A percentile compares a stretch with the other conserved stretches of the same genome.
Evolutionary conservation across 2,888 invertebrate genomes (phyloP).

Genomic region (Eupeodes luniger): DNA sequence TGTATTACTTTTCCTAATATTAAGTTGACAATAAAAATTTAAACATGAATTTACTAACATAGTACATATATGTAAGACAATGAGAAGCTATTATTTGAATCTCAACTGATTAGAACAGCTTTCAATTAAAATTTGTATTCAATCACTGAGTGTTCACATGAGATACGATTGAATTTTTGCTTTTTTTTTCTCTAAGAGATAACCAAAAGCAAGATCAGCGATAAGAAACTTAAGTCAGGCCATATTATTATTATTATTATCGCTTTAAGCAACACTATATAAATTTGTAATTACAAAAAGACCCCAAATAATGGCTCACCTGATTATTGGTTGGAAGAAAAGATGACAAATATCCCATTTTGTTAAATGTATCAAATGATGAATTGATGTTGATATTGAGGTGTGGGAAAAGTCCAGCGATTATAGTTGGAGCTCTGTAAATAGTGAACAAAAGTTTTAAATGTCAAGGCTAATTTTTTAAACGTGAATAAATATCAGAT

Average conservation of each 20-base stretch:
- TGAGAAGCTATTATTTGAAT: neutral
- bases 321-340: conserved; percentile 74
- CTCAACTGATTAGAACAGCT: neutral
- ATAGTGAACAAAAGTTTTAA: neutral
- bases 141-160: conserved; percentile 26
- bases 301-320: conserved; percentile 36
- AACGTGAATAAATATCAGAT: no score
- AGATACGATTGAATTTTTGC: neutral
- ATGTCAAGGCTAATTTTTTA: no score
- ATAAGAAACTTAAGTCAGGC: conserved; percentile 60
- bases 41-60: no score
- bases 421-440: conserved; percentile 81
- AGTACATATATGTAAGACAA: no score
- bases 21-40: no score
- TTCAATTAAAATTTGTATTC: neutral
- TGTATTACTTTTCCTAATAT: no score
- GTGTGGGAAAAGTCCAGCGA: conserved; percentile 82
- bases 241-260: conserved; percentile 56
- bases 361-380: conserved; percentile 81
- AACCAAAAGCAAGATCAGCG: conserved; percentile 43
- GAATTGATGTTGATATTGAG: conserved; percentile 81
- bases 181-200: conserved; percentile 10
- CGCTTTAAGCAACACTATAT: conserved; percentile 16
- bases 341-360: conserved; percentile 80
- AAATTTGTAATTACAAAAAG: conserved; percentile 1